Conservation (phyloP, 1,140 invertebrate genomes). For the Hormaphis cornu region DNA sequence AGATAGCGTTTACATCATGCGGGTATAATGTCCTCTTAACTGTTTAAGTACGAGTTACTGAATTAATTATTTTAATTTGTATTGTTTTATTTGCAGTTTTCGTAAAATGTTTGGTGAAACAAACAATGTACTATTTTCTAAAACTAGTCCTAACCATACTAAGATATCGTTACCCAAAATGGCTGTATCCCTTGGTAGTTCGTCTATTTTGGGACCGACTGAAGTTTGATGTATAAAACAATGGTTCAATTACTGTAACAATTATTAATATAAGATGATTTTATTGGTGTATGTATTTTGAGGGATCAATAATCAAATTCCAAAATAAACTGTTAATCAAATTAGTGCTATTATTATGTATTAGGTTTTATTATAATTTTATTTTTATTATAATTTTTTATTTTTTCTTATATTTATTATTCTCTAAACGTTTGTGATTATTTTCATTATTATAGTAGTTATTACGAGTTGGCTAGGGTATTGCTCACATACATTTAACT, state of each 20-base stretch:
- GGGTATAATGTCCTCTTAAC: too few species aligned
- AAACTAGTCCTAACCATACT: constrained; percentile 58
- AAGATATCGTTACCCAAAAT: constrained; percentile 61
- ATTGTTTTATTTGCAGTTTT: constrained; percentile 49
- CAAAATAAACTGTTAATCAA: background rate
- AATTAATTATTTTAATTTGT: background rate
- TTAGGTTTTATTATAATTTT: background rate
- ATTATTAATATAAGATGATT: background rate
- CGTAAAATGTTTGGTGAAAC: constrained; percentile 58
- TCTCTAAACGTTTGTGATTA: too few species aligned
- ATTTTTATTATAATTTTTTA: background rate
- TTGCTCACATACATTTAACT: background rate
- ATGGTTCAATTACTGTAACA: background rate
- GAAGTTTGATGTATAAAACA: constrained; percentile 14
- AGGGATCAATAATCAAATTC: background rate
- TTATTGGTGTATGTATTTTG: background rate
- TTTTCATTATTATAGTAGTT: background rate
- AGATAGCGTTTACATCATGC: too few species aligned
- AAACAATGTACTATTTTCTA: constrained; percentile 48
- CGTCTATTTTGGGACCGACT: constrained; percentile 22
- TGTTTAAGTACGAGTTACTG: too few species aligned
- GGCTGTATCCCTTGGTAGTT: constrained; percentile 48
- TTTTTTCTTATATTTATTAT: background rate
- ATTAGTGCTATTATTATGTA: background rate
- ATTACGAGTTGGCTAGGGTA: background rate